phyloP scores from a whole-genome alignment of 2,113 vertebrate genomes.

The Oryzias celebensis region DNA sequence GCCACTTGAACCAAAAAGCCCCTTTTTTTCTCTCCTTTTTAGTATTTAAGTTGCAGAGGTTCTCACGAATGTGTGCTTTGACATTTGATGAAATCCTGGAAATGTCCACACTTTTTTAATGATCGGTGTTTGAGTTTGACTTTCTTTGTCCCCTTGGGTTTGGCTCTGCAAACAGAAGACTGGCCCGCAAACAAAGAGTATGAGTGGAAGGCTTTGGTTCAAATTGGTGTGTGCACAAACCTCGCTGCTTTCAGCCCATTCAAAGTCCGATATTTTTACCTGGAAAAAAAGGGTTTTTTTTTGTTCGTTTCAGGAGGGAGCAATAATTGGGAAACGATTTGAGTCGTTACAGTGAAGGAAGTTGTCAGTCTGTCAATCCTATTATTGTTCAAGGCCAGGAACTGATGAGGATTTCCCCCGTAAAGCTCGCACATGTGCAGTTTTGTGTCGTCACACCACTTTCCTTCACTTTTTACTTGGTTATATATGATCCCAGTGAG shows the following conservation, averaged over 20 bases:
- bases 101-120: conserved; percentile 43
- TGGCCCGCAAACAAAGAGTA: conserved; percentile 4
- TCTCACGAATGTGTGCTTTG: conserved; percentile 42
- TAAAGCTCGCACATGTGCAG: conserved; percentile 15
- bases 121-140: conserved; percentile 11
- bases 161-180: conserved; percentile 16
- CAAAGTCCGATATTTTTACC: no score
- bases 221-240: conserved; percentile 61
- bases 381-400: conserved; percentile 36
- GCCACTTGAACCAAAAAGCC: conserved; percentile 19
- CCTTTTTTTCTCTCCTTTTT: conserved; percentile 3
- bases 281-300: no score
- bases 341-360: conserved; percentile 61
- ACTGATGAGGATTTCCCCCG: conserved; percentile 55
- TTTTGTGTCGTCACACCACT: background rate
- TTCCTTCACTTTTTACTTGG: no score
- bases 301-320: conserved; percentile 30
- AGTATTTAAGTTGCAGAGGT: conserved; percentile 18
- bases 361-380: conserved; percentile 58
- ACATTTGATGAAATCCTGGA: conserved; percentile 35
- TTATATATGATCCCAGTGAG: no score
- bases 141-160: conserved; percentile 30
- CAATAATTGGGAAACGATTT: conserved; percentile 51
- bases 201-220: conserved; percentile 30
- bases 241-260: conserved; percentile 43